Conservation (phyloP, 2,888 invertebrate species). For the Zygogramma bicolorata region DNA sequence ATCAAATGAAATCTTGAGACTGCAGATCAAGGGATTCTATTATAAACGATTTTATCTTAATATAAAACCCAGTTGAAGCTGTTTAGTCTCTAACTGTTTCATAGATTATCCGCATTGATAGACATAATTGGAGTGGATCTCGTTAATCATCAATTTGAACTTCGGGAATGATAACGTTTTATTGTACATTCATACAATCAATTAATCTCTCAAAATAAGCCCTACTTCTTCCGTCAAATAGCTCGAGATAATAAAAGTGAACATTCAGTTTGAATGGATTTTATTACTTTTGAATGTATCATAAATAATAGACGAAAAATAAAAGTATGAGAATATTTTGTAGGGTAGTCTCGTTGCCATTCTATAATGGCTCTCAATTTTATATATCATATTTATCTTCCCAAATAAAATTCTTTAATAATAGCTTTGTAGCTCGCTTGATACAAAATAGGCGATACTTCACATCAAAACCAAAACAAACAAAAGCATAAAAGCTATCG, state of each 20-base stretch:
- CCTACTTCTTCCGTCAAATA: background rate
- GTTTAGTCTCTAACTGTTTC: no score
- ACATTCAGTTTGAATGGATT: background rate
- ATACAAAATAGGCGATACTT: conserved; percentile 31
- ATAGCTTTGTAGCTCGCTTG: conserved; percentile 15
- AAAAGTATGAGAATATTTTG: background rate
- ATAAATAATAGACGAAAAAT: background rate
- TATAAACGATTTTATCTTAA: no score
- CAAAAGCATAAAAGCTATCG: conserved; percentile 36
- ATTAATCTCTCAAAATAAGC: background rate
- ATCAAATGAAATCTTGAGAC: no score
- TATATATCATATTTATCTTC: conserved; percentile 33
- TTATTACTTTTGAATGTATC: background rate
- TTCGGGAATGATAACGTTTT: no score
- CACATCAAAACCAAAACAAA: conserved; percentile 31
- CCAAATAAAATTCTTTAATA: conserved; percentile 20
- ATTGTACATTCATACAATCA: no score
- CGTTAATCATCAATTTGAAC: no score
- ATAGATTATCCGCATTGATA: no score
- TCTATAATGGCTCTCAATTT: conserved; percentile 20
- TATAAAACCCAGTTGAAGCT: no score
- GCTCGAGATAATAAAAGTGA: background rate
- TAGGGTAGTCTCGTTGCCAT: conserved; percentile 14
- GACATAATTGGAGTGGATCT: no score
- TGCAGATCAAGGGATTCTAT: no score